Base-by-base conservation (phyloP, 2,797 vertebrate genomes). In the Hyperoplus immaculatus region DNA sequence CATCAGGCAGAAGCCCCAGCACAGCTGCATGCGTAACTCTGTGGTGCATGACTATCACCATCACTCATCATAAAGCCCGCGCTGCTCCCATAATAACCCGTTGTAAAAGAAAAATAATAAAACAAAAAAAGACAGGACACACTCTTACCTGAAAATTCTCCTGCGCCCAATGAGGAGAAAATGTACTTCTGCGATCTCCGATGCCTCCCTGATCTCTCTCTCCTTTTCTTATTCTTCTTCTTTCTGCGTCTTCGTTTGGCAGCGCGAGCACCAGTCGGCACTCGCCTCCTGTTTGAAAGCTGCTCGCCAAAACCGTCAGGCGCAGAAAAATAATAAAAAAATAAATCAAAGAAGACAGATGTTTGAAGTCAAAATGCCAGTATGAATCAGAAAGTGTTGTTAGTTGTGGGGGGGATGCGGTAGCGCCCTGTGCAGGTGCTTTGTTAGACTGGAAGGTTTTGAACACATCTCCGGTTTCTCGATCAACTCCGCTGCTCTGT, bases 111-210 rank as follows among this genome's bases (percentile, higher is more conserved):
- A 29, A 29, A 29, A 29, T 29, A 29, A 29, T 29, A 29, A 29
- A 29, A 29, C 29, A 29, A 29, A 29, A 29, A 68, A 66, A 69
- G 15, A 55, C 61, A 50, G 12, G 0, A 82, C 45, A 21, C 43
- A 21, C 16, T 15, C 85, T 88, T 90, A 93, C 93, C 92, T 90
- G 65, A 14, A 61, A 86, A 67, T 80, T 61, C 47, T 42, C 55
- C 51, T 75, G 63, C 69, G 61, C 50, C 29, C 0, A 62, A 84
- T 88, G 79, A 78, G 55, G 49, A 55, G 54, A 41, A 78, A 77
- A 82, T 47, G 3, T 92, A 94, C 90, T 91, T 93, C 80, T 86
- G 14, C 38, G 56, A 41, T 60, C 8, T 73, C 54, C 16, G 77
- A 41, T 47, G 58, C 15, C 68, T 67, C 80, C 72, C 70, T 66